Conservation (phyloP, 2,888 invertebrate species). For the Parasteatoda lunata region DNA sequence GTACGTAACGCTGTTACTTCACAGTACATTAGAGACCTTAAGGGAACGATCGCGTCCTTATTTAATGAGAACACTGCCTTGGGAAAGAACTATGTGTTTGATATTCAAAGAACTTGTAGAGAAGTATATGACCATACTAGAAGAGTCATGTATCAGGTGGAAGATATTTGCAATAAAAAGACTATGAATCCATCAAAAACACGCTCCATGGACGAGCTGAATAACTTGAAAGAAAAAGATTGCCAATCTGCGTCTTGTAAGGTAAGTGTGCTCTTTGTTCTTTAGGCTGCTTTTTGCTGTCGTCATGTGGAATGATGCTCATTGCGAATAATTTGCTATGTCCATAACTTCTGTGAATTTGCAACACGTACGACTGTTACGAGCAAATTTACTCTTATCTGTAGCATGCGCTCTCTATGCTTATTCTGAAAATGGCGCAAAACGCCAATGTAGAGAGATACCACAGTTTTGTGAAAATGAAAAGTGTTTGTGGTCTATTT, state of each 20-base stretch:
- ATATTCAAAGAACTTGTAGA: conserved; percentile 89
- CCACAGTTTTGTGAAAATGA: too few species aligned
- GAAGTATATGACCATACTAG: conserved; percentile 92
- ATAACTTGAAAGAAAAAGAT: conserved; percentile 10
- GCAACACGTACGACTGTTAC: too few species aligned
- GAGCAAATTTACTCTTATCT: too few species aligned
- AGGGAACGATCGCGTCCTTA: conserved; percentile 91
- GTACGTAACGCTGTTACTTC: conserved; percentile 90
- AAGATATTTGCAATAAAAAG: conserved; percentile 14
- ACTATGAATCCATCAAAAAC: background rate
- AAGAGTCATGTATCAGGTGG: conserved; percentile 81
- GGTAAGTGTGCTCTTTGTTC: conserved; percentile 15
- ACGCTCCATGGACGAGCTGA: background rate
- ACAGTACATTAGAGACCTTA: conserved; percentile 90
- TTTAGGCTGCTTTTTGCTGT: too few species aligned
- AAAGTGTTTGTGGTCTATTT: too few species aligned
- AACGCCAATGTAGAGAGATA: too few species aligned
- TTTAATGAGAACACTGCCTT: conserved; percentile 90
- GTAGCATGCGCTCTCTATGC: too few species aligned
- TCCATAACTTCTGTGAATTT: too few species aligned
- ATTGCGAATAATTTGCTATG: too few species aligned
- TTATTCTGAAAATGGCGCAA: too few species aligned
- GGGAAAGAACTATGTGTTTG: conserved; percentile 92
- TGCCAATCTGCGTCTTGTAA: conserved; percentile 50
- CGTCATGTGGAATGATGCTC: too few species aligned